These are phyloP conservation scores for Cremastinae sp. DNA, from an alignment of 2,888 invertebrate genomes.

Conservation along the genomic window DNA sequence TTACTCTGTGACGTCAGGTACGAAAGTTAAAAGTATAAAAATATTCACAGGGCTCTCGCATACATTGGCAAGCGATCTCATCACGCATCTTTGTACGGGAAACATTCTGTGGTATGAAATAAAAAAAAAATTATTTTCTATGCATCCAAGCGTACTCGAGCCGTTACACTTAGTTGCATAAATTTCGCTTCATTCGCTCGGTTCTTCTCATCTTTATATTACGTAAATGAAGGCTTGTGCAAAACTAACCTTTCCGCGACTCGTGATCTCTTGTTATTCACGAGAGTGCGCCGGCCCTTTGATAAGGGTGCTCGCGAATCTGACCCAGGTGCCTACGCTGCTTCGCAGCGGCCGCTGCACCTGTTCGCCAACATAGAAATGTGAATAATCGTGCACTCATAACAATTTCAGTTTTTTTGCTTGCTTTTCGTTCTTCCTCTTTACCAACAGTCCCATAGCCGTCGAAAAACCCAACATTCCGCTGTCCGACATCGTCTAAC, in stretches of 20 bases:
- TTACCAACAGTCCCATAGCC: slow-evolving; percentile 60
- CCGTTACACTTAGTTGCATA: slow-evolving; percentile 10
- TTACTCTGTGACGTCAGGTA: slow-evolving; percentile 71
- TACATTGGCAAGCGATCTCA: slow-evolving; percentile 66
- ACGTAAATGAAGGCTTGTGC: slow-evolving; percentile 72
- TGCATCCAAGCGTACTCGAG: slow-evolving; percentile 21
- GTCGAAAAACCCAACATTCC: slow-evolving; percentile 41
- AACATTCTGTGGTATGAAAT: slow-evolving; percentile 19
- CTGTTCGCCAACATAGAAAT: slow-evolving; percentile 83
- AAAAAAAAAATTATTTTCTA: slow-evolving; percentile 46
- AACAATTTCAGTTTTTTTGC: not conserved
- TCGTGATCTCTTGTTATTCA: slow-evolving; percentile 78
- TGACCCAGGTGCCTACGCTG: slow-evolving; percentile 91
- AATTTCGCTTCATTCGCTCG: not conserved
- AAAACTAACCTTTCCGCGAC: slow-evolving; percentile 80
- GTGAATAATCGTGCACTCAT: slow-evolving; percentile 62
- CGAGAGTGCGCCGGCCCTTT: slow-evolving; percentile 94
- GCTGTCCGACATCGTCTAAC: not conserved
- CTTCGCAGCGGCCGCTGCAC: slow-evolving; percentile 92
- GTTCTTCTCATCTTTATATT: slow-evolving; percentile 37
- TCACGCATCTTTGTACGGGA: slow-evolving; percentile 36
- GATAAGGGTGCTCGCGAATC: slow-evolving; percentile 98
- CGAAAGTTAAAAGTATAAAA: slow-evolving; percentile 69
- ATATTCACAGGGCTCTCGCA: slow-evolving; percentile 58
- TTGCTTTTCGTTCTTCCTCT: slow-evolving; percentile 28